Conservation (phyloP, 2,888 invertebrate genomes). For the Seira ritae region DNA sequence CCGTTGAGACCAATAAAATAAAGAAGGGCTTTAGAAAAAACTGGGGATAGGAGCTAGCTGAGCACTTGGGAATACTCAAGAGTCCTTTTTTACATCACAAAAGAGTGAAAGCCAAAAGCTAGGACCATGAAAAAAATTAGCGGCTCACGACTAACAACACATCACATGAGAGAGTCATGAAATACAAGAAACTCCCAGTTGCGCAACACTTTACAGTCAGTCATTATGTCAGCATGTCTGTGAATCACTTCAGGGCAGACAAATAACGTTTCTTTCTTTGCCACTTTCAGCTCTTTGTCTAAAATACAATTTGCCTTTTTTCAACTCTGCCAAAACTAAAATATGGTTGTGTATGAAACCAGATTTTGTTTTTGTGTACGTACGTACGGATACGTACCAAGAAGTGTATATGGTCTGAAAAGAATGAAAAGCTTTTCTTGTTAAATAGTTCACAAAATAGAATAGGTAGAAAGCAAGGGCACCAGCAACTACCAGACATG, state of each 20-base stretch:
- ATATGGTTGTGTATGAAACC: too few relatives aligned
- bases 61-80: constrained; percentile 30
- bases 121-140: not conserved
- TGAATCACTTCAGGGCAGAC: constrained; percentile 38
- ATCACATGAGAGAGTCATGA: not conserved
- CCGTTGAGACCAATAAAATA: constrained; percentile 43
- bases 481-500: too few relatives aligned
- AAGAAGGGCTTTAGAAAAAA: constrained; percentile 30
- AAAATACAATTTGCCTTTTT: not conserved
- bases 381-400: too few relatives aligned
- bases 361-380: too few relatives aligned
- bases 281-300: not conserved
- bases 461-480: too few relatives aligned
- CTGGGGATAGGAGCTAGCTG: not conserved
- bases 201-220: constrained; percentile 27
- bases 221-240: constrained; percentile 44
- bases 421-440: too few relatives aligned
- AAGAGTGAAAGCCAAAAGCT: not conserved
- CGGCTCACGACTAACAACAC: not conserved
- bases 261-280: constrained; percentile 31
- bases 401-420: too few relatives aligned
- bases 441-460: too few relatives aligned
- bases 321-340: not conserved
- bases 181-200: not conserved
- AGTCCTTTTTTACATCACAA: constrained; percentile 20